Conservation (phyloP, 64 coral and sea anemone genomes). For the Exaiptasia diaphana region DNA sequence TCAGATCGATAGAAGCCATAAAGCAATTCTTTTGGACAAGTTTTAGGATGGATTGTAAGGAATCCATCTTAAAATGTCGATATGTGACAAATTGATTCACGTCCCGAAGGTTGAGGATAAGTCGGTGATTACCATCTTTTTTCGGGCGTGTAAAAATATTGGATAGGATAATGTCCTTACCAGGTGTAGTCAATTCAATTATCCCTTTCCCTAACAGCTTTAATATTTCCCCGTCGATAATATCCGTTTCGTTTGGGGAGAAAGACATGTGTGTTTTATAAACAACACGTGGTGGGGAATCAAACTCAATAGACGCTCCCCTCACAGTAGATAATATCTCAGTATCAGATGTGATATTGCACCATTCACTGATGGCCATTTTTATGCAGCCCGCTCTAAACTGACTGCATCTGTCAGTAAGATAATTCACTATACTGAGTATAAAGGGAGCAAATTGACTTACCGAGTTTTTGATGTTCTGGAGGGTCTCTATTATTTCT, state of each 20-base stretch:
- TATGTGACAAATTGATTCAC: background rate
- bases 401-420: background rate
- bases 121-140: conserved; percentile 20
- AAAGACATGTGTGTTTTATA: background rate
- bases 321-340: background rate
- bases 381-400: background rate
- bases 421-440: background rate
- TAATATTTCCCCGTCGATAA: conserved; percentile 11
- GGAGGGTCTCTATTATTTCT: background rate
- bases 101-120: background rate
- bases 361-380: background rate
- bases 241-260: conserved; percentile 1
- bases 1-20: background rate
- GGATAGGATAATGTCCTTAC: background rate
- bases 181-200: background rate
- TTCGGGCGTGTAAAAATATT: conserved; percentile 27
- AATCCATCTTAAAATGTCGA: background rate
- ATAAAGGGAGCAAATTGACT: background rate
- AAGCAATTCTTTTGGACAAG: conserved; percentile 12
- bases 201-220: conserved; percentile 12
- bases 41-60: background rate
- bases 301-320: background rate
- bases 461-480: conserved; percentile 4
- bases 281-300: background rate
- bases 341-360: background rate